Percentiles rank a stretch among this genome's conserved stretches.
Conservation (phyloP, 1,140 invertebrate species). For the Homalodisca vitripennis region DNA sequence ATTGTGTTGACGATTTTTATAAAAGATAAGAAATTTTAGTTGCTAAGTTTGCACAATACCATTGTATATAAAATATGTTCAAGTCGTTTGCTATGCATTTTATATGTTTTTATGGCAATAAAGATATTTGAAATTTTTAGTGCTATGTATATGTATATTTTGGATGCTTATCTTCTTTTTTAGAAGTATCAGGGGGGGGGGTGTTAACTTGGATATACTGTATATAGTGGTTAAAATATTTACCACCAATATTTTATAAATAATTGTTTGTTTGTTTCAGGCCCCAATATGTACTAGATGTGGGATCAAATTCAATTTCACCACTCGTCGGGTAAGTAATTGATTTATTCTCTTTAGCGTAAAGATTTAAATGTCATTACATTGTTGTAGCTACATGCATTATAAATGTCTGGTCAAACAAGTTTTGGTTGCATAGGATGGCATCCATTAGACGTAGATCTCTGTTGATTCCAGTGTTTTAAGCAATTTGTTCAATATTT, state of each 20-base stretch:
- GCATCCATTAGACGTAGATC: background rate
- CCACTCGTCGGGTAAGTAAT: constrained; percentile 50
- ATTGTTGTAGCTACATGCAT: constrained; percentile 9
- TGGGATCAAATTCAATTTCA: constrained; percentile 51
- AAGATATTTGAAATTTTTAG: background rate
- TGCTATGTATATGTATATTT: background rate
- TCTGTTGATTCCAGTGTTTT: background rate
- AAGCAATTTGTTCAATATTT: background rate
- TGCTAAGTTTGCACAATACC: too few relatives aligned
- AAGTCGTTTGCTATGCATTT: too few relatives aligned
- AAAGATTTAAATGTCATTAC: background rate
- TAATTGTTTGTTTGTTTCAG: constrained; percentile 44
- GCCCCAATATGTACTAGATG: constrained; percentile 48
- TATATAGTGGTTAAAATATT: background rate
- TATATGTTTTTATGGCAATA: too few relatives aligned
- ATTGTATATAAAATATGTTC: too few relatives aligned
- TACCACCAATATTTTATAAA: background rate
- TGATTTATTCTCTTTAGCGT: constrained; percentile 8
- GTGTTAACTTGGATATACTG: background rate
- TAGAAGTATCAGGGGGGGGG: background rate
- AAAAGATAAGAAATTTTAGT: too few relatives aligned
- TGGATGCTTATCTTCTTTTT: background rate
- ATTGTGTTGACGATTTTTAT: too few relatives aligned
- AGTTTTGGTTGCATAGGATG: background rate
- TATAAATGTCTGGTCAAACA: background rate